Base-by-base conservation (phyloP, 1,140 invertebrate genomes). In the Diorhabda elongata region DNA sequence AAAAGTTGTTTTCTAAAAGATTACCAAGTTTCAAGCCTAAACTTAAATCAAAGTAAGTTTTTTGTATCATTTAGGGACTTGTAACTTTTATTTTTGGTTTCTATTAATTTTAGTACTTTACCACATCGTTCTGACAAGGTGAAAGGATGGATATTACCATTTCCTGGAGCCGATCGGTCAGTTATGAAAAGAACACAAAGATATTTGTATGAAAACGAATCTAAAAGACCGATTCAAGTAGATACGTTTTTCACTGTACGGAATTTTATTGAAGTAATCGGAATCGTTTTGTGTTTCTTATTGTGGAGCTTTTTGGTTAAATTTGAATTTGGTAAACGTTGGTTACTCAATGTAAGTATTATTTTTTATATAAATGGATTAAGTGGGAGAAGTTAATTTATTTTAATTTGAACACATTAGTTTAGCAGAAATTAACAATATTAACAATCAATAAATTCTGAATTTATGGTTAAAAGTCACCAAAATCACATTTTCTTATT, bases 1-100 rank as follows among this genome's bases (percentile, higher is more conserved):
- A 82, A 9, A 83, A 91, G 74, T 78, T 95, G 5, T 93, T 84
- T 73, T 85, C 90, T 2, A 82, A 86, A 44, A 84, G 82, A 66
- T 77, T 92, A 41, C 91, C 92, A 1, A 73, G 82, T 42, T 84
- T 88, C 59, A 81, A 85, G 68, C 90, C 90, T 9, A 86, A 84
- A 75, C 79, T 91, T 85, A 82, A 84, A 81, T n/a, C 62, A 79
- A 68, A 62, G 67, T 68, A 63, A 67, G 65, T 67, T 7, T 7
- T 7, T 56, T n/a, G n/a, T 6, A 7, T 56, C 6, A 56, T 56
- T 56, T 6, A 7, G 52, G n/a, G n/a, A 56, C 52, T 56, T 56
- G n/a, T 56, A 56, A 6, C 6, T 56, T 6, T 56, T 26, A 26
- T 26, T 26, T 26, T 26, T 26, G 26, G 1, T 3, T 52, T 52